A percentile compares a stretch with the other conserved stretches of the same genome.
Evolutionary conservation across 1,140 invertebrate species (phyloP).

Genomic region (Eubasilissa regina): DNA sequence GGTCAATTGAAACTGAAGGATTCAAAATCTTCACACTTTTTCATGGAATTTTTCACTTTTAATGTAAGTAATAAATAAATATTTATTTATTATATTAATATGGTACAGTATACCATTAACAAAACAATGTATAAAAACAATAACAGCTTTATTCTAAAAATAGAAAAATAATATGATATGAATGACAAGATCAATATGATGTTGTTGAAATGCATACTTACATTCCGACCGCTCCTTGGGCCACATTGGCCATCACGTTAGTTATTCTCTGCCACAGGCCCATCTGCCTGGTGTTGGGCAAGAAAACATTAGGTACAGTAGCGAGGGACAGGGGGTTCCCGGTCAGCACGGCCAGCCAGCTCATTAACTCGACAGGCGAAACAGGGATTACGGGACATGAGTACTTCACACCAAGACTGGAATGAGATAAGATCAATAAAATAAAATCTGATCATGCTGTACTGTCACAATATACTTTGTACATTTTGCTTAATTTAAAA

Average conservation of each 20-base stretch:
- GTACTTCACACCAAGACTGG: slow-evolving; percentile 48
- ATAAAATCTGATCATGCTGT: too few relatives aligned
- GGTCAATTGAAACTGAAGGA: too few relatives aligned
- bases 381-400: slow-evolving; percentile 43
- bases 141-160: background rate
- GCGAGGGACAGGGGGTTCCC: slow-evolving; percentile 43
- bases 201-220: background rate
- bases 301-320: slow-evolving; percentile 50
- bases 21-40: too few relatives aligned
- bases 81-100: too few relatives aligned
- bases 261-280: slow-evolving; percentile 30
- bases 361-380: slow-evolving; percentile 46
- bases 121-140: background rate
- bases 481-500: too few relatives aligned
- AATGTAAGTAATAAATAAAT: too few relatives aligned
- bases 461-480: too few relatives aligned
- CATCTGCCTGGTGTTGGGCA: slow-evolving; percentile 41
- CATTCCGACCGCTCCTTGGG: slow-evolving; percentile 40
- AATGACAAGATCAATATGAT: background rate
- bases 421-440: too few relatives aligned
- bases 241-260: slow-evolving; percentile 31
- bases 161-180: background rate
- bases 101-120: too few relatives aligned
- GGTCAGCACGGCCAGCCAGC: slow-evolving; percentile 49
- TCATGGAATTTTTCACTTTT: too few relatives aligned